These are phyloP conservation scores for Drosophila longiperda DNA, from an alignment of 2,888 invertebrate species.

Conservation along the genomic window DNA sequence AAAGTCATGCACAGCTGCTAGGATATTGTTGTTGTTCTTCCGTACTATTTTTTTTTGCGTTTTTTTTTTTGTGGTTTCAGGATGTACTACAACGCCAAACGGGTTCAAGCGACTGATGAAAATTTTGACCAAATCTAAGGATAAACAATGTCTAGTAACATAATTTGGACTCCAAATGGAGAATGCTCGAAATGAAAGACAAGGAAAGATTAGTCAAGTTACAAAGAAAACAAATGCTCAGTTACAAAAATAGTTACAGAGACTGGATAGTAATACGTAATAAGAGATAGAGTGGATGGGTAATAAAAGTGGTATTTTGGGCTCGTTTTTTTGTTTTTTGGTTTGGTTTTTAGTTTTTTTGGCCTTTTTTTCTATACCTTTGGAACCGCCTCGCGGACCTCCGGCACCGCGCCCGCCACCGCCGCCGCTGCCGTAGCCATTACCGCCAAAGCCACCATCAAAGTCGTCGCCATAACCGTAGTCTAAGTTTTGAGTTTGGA, in stretches of 20 bases:
- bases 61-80: constrained; percentile 11
- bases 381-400: constrained; percentile 93
- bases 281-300: constrained; percentile 15
- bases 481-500: constrained; percentile 85
- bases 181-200: constrained; percentile 47
- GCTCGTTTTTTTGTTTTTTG: neutral
- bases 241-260: constrained; percentile 27
- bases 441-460: constrained; percentile 92
- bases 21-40: constrained; percentile 27
- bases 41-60: neutral
- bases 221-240: constrained; percentile 31
- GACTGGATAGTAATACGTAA: constrained; percentile 28
- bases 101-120: constrained; percentile 50
- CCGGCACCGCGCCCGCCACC: constrained; percentile 90
- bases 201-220: constrained; percentile 42
- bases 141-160: constrained; percentile 48
- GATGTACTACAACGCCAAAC: constrained; percentile 67
- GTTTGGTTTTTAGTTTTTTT: constrained; percentile 12
- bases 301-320: constrained; percentile 24
- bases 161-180: constrained; percentile 50
- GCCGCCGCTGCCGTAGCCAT: constrained; percentile 92
- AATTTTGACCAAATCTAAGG: constrained; percentile 79
- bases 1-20: constrained; percentile 47
- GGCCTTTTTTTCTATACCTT: constrained; percentile 88
- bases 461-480: constrained; percentile 86